Evolutionary conservation across 1,140 invertebrate genomes (phyloP), one percentile per base, ranked within the genome.

Genomic region (Anoplophora glabripennis): DNA sequence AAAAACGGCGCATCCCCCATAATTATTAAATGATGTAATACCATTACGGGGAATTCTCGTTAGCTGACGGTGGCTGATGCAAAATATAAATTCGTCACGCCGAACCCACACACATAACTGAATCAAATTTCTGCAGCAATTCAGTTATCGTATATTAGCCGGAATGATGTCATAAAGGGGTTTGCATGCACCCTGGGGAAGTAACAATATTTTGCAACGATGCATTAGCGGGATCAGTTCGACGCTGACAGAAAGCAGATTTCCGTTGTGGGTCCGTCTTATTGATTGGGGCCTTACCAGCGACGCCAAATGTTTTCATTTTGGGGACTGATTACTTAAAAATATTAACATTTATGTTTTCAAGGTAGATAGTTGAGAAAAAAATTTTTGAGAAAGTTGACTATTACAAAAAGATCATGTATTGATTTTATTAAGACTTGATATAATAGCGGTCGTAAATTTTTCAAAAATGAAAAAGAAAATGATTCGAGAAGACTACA

Each of bases 71-170:
- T 51, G 33, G 49, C 34, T 59, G 40, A 59, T 48, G 49, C 57
- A 64, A 61, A 59, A 58, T 64, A 52, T 53, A 58, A 62, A 60
- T 60, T 60, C 62, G 59, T 67, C 65, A 67, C 55, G 61, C 46
- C 58, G 45, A 37, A 49, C 54, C 56, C 57, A 44, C 57, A 56
- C 51, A 35, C 46, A 57, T 62, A 57, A 54, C 63, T 56, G 49
- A 59, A 64, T 64, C 63, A 56, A 64, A 64, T 64, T 64, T 59
- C 56, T 37, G 46, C 56, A 57, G 59, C 61, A 61, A 64, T 64
- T 64, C 58, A 53, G 59, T 64, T 64, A 64, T 61, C 54, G 41
- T 57, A 52, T 57, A 63, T 63, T 59, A 59, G 51, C 63, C 21
- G 44, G 58, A 64, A 61, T 64, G 46, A 64, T 59, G 55, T 40